Base-by-base conservation (phyloP, 2,888 invertebrate genomes). In the Euproctis similis region DNA sequence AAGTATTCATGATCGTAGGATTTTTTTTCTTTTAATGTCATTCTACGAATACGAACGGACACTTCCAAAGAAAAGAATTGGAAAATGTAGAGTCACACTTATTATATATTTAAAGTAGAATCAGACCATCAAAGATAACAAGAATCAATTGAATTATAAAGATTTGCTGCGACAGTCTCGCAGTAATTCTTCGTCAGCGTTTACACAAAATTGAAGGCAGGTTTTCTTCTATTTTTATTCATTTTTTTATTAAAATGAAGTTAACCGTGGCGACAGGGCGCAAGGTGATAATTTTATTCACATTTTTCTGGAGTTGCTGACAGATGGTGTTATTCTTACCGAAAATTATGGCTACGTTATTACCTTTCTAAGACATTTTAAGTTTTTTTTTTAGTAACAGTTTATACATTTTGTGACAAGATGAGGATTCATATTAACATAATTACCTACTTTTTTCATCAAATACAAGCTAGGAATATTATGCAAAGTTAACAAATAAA, bases 241-340 rank as follows among this genome's bases (percentile, higher is more conserved):
- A n/a, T 60, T 61, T 67, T 75, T 74, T 71, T 77, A 74, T 72
- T 75, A 70, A 77, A 80, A 78, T 70, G 63, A 70, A 74, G 69
- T 74, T 69, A 73, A 75, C 68, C 57, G 54, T 53, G 75, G 73
- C 71, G 49, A 67, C 61, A 56, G 66, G 34, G 43, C 42, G 36
- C 50, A 61, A 55, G 71, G 76, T 66, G 78, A 76, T 74, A 74
- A 81, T 80, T 78, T 78, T 73, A 72, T 77, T 77, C 74, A 69
- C 37, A 47, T 56, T 54, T 59, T 55, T 53, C 39, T 42, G 42
- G 34, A 38, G 39, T 32, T 30, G 50, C 49, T 49, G 60, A 57
- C 53, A 49, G 46, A 43, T 36, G 26, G 42, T 28, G 42, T 44
- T 38, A 30, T 36, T 39, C 28, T 37, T 34, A n/a, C n/a, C n/a